A percentile compares a stretch with the other conserved stretches of the same genome.
Evolutionary conservation across 2,113 vertebrate species (phyloP).

Genomic region (Tetraodon nigroviridis): DNA sequence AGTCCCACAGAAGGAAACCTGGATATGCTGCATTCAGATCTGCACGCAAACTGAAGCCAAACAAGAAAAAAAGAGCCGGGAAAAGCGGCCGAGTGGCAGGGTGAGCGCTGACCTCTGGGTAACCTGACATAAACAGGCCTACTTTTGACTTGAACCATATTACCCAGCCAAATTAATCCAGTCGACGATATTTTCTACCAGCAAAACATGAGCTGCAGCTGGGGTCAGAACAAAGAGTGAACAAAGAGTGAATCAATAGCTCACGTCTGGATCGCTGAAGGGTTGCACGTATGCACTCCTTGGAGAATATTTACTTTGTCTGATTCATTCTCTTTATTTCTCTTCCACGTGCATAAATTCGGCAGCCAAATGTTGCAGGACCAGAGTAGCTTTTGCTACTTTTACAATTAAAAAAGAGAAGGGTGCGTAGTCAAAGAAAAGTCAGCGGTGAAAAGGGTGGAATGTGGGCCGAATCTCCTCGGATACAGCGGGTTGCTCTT

Average conservation of each 20-base stretch:
- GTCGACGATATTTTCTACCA: constrained; percentile 48
- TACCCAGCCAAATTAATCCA: constrained; percentile 69
- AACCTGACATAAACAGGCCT: constrained; percentile 49
- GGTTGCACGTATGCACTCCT: no score
- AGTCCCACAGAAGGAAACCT: constrained; percentile 38
- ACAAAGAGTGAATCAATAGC: constrained; percentile 6
- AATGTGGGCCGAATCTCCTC: no score
- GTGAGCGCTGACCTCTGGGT: constrained; percentile 67
- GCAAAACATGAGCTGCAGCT: not conserved
- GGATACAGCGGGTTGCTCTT: no score
- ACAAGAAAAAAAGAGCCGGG: constrained; percentile 21
- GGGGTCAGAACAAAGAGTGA: constrained; percentile 16
- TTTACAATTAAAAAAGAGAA: no score
- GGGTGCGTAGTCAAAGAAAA: no score
- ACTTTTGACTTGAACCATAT: constrained; percentile 62
- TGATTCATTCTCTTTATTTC: no score
- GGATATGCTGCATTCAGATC: constrained; percentile 37
- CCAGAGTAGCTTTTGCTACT: no score
- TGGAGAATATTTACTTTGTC: no score
- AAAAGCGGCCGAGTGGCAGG: constrained; percentile 38
- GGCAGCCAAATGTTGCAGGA: no score
- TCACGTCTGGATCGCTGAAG: constrained; percentile 3
- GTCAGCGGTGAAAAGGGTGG: no score
- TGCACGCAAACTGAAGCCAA: constrained; percentile 29
- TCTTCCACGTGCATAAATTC: no score